A percentile compares a stretch with the other conserved stretches of the same genome.
Evolutionary conservation across 2,113 vertebrate genomes (phyloP).

Genomic region (Trichechus manatus): DNA sequence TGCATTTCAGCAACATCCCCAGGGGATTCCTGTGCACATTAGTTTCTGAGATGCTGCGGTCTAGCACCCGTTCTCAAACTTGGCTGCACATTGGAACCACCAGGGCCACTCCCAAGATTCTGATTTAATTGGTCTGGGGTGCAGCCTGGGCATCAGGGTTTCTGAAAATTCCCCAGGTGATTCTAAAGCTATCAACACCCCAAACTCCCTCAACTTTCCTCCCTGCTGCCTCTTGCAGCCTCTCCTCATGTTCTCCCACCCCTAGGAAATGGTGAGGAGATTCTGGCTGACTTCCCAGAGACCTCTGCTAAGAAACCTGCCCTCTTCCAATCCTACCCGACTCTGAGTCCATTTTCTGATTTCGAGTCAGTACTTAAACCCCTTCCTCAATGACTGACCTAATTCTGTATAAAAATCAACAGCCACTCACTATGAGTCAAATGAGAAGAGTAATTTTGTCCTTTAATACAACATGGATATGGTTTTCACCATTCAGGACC

Average conservation of each 20-base stretch:
- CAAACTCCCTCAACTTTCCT: not conserved
- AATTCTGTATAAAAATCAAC: conserved; percentile 39
- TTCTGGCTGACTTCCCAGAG: conserved; percentile 14
- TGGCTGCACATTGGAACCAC: not conserved
- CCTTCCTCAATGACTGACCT: not conserved
- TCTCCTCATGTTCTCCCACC: not conserved
- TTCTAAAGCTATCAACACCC: not conserved
- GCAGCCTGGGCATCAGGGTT: not conserved
- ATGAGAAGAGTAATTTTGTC: conserved; percentile 8
- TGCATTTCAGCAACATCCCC: not conserved
- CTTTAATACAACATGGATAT: conserved; percentile 29
- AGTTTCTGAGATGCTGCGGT: not conserved
- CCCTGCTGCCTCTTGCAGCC: not conserved
- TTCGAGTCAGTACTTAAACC: not conserved
- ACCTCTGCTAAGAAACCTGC: not conserved
- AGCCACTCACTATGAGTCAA: conserved; percentile 34
- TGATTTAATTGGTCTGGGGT: not conserved
- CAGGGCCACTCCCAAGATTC: not conserved
- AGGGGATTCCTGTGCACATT: not conserved
- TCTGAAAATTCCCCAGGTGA: not conserved
- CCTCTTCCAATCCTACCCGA: not conserved
- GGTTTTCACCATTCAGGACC: conserved; percentile 13
- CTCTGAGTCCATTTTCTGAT: conserved; percentile 23
- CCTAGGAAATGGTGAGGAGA: not conserved
- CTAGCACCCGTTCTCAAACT: not conserved